Conservation (phyloP, 2,113 vertebrate genomes). For the Anoura caudifer region DNA sequence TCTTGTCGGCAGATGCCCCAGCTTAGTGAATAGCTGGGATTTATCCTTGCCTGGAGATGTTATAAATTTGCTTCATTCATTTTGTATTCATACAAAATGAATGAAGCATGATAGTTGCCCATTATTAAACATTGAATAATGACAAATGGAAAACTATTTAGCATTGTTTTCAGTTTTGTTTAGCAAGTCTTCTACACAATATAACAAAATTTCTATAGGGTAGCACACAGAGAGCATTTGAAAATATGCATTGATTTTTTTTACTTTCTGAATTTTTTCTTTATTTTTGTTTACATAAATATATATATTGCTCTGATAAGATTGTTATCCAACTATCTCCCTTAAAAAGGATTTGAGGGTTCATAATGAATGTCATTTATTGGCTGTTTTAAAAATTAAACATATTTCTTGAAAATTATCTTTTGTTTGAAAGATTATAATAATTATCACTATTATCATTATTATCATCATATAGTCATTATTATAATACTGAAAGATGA, state of each 20-base stretch:
- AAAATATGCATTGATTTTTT: no score
- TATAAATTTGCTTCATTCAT: slow-evolving; percentile 35
- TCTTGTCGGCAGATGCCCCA: background rate
- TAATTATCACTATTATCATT: background rate
- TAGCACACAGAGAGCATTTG: background rate
- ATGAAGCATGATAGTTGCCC: background rate
- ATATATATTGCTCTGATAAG: background rate
- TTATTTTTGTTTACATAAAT: background rate
- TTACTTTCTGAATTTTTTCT: no score
- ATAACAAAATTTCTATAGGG: background rate
- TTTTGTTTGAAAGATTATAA: background rate
- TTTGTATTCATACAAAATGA: background rate
- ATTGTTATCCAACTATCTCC: background rate
- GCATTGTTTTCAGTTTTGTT: background rate
- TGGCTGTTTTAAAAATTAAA: background rate
- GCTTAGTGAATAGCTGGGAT: slow-evolving; percentile 36
- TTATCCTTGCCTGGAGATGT: background rate
- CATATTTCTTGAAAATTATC: background rate
- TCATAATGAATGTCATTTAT: background rate
- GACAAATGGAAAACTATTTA: background rate
- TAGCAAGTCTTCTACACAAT: background rate
- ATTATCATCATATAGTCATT: background rate
- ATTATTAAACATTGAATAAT: background rate
- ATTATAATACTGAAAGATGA: background rate
- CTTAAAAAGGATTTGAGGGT: background rate